phyloP scores from a whole-genome alignment of 2,797 vertebrate genomes.

The Sphenopsis melanotis region DNA sequence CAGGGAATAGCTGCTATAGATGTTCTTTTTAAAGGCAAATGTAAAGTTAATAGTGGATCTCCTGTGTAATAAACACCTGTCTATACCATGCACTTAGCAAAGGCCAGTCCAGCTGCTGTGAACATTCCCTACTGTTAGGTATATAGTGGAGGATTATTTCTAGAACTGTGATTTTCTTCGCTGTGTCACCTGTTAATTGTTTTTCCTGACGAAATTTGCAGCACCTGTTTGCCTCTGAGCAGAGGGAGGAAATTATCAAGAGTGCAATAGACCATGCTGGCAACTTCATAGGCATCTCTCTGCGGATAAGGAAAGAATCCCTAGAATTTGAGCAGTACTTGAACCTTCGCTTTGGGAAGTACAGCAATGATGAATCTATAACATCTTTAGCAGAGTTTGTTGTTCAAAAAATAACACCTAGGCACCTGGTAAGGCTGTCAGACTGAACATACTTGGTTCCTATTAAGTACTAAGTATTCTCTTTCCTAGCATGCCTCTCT shows the following conservation, averaged over 20 bases:
- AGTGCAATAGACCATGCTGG: conserved; percentile 96
- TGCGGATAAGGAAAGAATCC: conserved; percentile 89
- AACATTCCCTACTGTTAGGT: background rate
- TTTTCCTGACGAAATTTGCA: conserved; percentile 65
- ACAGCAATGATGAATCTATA: conserved; percentile 93
- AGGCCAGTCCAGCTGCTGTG: background rate
- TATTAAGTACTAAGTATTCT: background rate
- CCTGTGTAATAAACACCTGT: background rate
- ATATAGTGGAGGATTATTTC: background rate
- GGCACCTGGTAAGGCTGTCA: conserved; percentile 84
- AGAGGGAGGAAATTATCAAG: conserved; percentile 95
- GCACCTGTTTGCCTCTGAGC: conserved; percentile 97
- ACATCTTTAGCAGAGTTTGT: conserved; percentile 98
- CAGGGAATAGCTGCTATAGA: background rate
- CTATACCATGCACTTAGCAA: background rate
- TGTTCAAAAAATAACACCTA: conserved; percentile 93
- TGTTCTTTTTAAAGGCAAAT: background rate
- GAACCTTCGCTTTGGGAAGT: conserved; percentile 92
- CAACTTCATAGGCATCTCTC: conserved; percentile 92
- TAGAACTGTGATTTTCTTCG: background rate
- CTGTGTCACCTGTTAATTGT: background rate
- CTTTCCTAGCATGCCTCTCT: background rate
- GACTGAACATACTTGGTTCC: background rate
- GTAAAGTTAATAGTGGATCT: background rate
- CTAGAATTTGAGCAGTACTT: conserved; percentile 89